These are phyloP conservation scores for Lomographa bimaculata DNA, from an alignment of 2,888 invertebrate genomes.

Conservation along the genomic window DNA sequence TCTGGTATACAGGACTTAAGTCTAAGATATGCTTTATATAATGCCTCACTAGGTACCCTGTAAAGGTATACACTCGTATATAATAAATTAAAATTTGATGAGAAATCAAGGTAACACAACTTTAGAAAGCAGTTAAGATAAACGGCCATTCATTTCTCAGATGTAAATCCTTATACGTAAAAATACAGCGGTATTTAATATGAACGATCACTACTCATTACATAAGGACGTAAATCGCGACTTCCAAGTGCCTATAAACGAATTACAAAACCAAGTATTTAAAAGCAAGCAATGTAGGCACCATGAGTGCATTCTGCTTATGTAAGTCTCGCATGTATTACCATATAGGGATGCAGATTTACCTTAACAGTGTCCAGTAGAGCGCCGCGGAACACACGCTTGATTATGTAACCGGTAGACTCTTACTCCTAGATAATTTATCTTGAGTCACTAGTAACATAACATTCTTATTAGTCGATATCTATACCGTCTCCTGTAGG, in stretches of 20 bases:
- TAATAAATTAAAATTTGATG: too few species aligned
- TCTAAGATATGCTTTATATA: too few species aligned
- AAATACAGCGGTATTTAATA: too few species aligned
- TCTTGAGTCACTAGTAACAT: not conserved
- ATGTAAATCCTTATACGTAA: too few species aligned
- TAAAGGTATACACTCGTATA: too few species aligned
- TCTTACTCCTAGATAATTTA: too few species aligned
- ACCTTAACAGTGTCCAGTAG: conserved; percentile 56
- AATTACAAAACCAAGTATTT: conserved; percentile 39
- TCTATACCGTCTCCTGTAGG: too few species aligned
- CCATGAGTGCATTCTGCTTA: conserved; percentile 36
- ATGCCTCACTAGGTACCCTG: too few species aligned
- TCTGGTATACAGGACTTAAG: too few species aligned
- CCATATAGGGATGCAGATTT: conserved; percentile 62
- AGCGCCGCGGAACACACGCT: conserved; percentile 39
- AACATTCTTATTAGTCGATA: not conserved
- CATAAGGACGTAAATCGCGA: conserved; percentile 32
- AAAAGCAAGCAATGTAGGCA: conserved; percentile 26
- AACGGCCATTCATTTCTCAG: too few species aligned
- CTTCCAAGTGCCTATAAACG: conserved; percentile 27
- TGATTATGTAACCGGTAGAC: conserved; percentile 51
- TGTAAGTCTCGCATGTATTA: conserved; percentile 42
- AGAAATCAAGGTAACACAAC: conserved; percentile 6
- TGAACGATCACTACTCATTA: too few species aligned
- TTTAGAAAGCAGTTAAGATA: too few species aligned